Base-by-base conservation (phyloP, 1,140 invertebrate genomes). In the Tyrophagus putrescentiae region DNA sequence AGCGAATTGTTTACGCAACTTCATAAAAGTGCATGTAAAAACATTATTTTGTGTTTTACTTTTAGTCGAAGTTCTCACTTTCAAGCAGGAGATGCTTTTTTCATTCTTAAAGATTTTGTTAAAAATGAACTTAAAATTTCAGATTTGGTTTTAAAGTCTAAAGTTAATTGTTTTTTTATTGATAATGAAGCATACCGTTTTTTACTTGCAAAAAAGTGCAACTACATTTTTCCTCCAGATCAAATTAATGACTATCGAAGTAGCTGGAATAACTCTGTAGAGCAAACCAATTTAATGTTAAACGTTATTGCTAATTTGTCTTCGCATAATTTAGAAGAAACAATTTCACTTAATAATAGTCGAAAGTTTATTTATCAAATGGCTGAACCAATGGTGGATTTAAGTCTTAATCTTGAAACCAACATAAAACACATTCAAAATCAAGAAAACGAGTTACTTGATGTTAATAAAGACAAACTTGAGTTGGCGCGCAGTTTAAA, bases 21-120 rank as follows among this genome's bases (percentile, higher is more conserved):
- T 4, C 67, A 69, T 32, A 53, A 58, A 21, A 67, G 63, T 57
- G 66, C 67, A 4, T 41, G 28, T 11, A 4, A 63, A 13, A 69
- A 69, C 57, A 69, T 69, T 21, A 25, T 69, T 3, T 69, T 69
- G 54, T 64, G 32, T 5, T 65, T 64, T 48, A 64, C 64, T 25
- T 59, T 39, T 27, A 34, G 60, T 1, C n/a, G 64, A 31, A 32
- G 48, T 21, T 53, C 64, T 9, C 33, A 42, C 25, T 64, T 41
- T 45, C 4, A 29, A 23, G 50, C 62, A 9, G 62, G 62, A 18
- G 64, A 65, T 9, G 36, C 58, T 13, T n/a, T 62, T 5, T 29
- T 64, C 5, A 60, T 50, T 25, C 42, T 64, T 7, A 39, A 52
- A 32, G 36, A 27, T 0, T 16, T 65, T 39, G 13, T 39, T 39